Evolutionary conservation across 1,140 invertebrate genomes (phyloP).

Genomic region (Ridgeia piscesae): DNA sequence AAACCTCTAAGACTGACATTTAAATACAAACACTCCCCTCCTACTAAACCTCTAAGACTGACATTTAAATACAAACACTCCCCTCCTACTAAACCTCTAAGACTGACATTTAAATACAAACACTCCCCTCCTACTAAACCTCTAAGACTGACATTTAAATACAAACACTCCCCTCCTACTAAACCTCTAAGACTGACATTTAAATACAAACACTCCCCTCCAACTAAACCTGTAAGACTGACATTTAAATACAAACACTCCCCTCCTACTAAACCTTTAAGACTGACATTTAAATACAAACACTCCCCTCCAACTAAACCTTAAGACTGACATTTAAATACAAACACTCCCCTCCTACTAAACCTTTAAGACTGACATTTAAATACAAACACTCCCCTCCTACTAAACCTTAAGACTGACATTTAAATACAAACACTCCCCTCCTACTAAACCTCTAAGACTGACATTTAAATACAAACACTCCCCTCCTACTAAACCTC

Average conservation of each 20-base stretch:
- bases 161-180: background rate
- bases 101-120: background rate
- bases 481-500: background rate
- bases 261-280: constrained; percentile 5
- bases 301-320: background rate
- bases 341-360: background rate
- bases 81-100: background rate
- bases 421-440: background rate
- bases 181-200: background rate
- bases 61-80: background rate
- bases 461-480: background rate
- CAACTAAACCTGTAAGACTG: background rate
- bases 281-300: background rate
- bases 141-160: background rate
- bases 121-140: constrained; percentile 4
- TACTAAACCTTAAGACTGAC: background rate
- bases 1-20: background rate
- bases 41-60: background rate
- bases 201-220: background rate
- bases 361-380: background rate
- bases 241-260: background rate
- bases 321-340: background rate
- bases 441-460: background rate
- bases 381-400: background rate
- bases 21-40: background rate